Base-by-base conservation (phyloP, 1,140 invertebrate species). In the Ganaspis sp. region DNA sequence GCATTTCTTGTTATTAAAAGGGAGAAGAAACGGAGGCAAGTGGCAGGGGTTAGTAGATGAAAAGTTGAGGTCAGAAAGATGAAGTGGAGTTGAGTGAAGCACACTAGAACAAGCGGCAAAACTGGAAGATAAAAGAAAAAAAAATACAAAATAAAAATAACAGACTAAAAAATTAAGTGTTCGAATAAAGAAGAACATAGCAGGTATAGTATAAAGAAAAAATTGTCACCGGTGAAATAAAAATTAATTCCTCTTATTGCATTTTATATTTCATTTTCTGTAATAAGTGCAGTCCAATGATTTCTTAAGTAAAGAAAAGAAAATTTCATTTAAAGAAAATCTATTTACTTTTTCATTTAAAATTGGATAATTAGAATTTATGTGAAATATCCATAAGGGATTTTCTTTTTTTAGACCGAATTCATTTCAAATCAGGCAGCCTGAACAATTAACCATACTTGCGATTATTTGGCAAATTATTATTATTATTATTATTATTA, bases 1-100 rank as follows among this genome's bases (percentile, higher is more conserved):
- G 58, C 23, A 64, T 64, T 64, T 64, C n/a, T 64, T n/a, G 58
- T 64, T 64, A 64, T 64, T 64, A 64, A 64, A 29, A 64, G 58
- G 23, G 4, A 29, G 1, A 64, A 64, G 58, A 64, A 64, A 29
- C 15, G 26, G 23, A 26, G 58, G 58, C 12, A 64, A 64, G 58
- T 64, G 15, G 23, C 21, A 64, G 12, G 21, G 54, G 23, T 15
- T 64, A 64, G 58, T 64, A 12, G 58, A 64, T 64, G 58, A 29
- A 64, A 64, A 64, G 58, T 64, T 64, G 58, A 64, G 58, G 58
- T 64, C 58, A 64, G 23, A 64, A 26, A 12, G 3, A 34, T 29
- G 58, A 64, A 64, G 58, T 64, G 26, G 58, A 29, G 58, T 29
- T 64, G 58, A 64, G 58, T 64, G 58, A 64, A 64, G 58, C n/a